Base-by-base conservation (phyloP, 1,140 invertebrate genomes). In the Drosophila ficusphila region DNA sequence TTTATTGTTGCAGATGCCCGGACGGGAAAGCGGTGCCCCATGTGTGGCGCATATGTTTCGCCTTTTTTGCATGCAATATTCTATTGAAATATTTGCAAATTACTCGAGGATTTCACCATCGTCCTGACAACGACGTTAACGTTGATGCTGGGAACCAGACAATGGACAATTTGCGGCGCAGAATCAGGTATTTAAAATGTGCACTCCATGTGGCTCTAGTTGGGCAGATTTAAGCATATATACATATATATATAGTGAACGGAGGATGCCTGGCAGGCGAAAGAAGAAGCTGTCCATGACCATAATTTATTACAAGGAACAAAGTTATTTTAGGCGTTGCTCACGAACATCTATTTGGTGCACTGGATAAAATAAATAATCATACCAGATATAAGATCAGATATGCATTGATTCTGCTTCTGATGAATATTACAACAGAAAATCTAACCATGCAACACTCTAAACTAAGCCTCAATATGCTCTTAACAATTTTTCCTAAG, bases 1-100 rank as follows among this genome's bases (percentile, higher is more conserved):
- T 83, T 83, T 83, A 83, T 83, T 85, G 79, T 83, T 85, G 75
- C 49, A 74, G 64, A 39, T 58, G 46, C 56, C 60, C 47, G 62
- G 36, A 44, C 49, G 11, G 54, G 49, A 49, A 62, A 36, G 25
- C 39, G 47, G 33, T 44, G 41, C 42, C 42, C 65, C 51, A 54
- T 47, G 44, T 74, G 70, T 75, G 54, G 67, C 67, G 79, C 79
- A 78, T 78, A 83, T 83, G 79, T 74, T 78, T 72, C 67, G 52
- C 65, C 56, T 48, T 46, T 42, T 62, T 77, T 65, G 34, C 61
- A 81, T 73, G 41, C 56, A 61, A 77, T 81, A 74, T 81, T 78
- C 83, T 69, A 89, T 88, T 88, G 82, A 88, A 89, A 88, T 88
- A 88, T 88, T 88, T 78, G 78, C 83, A 88, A 88, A 88, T 88